Conservation (phyloP, 1,140 invertebrate genomes). For the Drosophila quadrilineata region DNA sequence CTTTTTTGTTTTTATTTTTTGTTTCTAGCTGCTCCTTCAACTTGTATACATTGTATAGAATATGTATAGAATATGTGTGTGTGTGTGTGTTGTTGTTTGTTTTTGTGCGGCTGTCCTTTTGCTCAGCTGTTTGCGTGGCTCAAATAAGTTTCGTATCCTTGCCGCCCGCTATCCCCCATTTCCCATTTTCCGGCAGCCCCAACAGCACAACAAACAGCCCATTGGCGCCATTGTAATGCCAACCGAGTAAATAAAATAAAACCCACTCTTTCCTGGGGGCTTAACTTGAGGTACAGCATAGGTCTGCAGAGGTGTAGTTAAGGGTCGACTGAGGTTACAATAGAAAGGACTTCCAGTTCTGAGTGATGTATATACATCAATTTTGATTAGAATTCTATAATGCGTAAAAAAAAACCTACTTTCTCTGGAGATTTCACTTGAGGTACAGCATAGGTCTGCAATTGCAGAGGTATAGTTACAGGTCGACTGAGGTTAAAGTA, state of each 20-base stretch:
- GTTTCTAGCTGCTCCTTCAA: slow-evolving; percentile 11
- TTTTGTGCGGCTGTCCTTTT: slow-evolving; percentile 51
- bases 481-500: background rate
- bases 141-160: slow-evolving; percentile 53
- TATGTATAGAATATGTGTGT: background rate
- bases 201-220: slow-evolving; percentile 26
- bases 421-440: too few species aligned
- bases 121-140: slow-evolving; percentile 65
- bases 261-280: too few species aligned
- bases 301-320: too few species aligned
- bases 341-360: too few species aligned
- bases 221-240: slow-evolving; percentile 60
- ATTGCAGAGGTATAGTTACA: too few species aligned
- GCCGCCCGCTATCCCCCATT: background rate
- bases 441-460: too few species aligned
- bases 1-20: background rate
- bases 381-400: too few species aligned
- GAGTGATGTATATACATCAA: too few species aligned
- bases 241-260: slow-evolving; percentile 1
- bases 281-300: too few species aligned
- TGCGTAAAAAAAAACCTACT: too few species aligned
- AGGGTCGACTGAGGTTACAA: too few species aligned
- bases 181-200: background rate
- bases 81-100: slow-evolving; percentile 34
- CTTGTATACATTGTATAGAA: too few species aligned